Evolutionary conservation across 2,888 invertebrate genomes (phyloP), one percentile per base, ranked within the genome.

Genomic region (Cartodere bifasciata): DNA sequence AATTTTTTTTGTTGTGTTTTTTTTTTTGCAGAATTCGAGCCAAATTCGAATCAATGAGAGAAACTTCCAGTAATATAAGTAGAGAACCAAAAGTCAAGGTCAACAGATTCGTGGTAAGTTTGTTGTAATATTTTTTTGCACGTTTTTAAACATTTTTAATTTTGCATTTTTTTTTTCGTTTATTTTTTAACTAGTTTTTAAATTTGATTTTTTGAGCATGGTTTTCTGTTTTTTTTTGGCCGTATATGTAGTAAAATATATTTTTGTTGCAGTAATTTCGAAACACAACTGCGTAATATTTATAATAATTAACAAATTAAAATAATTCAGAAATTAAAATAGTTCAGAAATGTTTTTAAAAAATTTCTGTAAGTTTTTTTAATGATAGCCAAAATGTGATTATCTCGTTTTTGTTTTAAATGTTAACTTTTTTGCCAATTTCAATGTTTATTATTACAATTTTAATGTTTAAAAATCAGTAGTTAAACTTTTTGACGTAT

Each of bases 71-170:
- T 2, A 64, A 67, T 28, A 55, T 62, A 38, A 67, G 64, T 41
- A 58, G 62, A 34, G 64, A 67, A 28, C 65, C 69, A 13, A 64
- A 70, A 39, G 68, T 73, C 37, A 82, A 81, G 72, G 86, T 90
- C 46, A 86, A 88, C 58, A 68, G 90, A 68, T 90, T 90, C 70
- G 86, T 90, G 75, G 88, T 88, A 61, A 81, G 86, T 73, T 20
- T 23, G n/a, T 13, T 27, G 28, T n/a, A n/a, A n/a, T n/a, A n/a
- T n/a, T n/a, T n/a, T n/a, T n/a, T n/a, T n/a, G n/a, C n/a, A n/a
- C n/a, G n/a, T n/a, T n/a, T n/a, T n/a, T n/a, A n/a, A n/a, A n/a
- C n/a, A n/a, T n/a, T n/a, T n/a, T n/a, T n/a, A n/a, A n/a, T n/a
- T n/a, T n/a, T n/a, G n/a, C n/a, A n/a, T n/a, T n/a, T n/a, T n/a